phyloP scores from a whole-genome alignment of 1,140 invertebrate genomes.

The Neodiprion fabricii region DNA sequence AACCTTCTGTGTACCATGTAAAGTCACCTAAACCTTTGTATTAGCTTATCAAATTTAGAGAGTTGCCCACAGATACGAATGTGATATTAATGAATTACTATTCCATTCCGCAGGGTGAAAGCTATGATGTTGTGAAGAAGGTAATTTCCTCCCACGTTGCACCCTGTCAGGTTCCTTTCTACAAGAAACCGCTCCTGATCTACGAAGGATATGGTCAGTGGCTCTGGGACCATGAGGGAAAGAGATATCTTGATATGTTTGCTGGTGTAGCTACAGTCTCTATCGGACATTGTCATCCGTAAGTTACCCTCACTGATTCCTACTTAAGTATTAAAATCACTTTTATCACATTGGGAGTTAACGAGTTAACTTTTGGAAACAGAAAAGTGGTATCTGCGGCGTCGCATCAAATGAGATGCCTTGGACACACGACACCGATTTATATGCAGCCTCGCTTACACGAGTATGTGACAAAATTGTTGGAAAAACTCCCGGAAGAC shows the following conservation, averaged over 20 bases:
- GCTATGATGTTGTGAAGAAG: conserved; percentile 64
- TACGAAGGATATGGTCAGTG: conserved; percentile 91
- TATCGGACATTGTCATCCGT: conserved; percentile 98
- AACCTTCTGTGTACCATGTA: conserved; percentile 31
- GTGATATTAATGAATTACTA: not conserved
- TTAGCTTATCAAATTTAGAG: not conserved
- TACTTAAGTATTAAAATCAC: conserved; percentile 3
- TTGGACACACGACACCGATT: conserved; percentile 93
- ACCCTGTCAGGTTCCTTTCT: conserved; percentile 78
- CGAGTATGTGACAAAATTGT: conserved; percentile 87
- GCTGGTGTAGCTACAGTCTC: conserved; percentile 96
- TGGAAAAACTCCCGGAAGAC: conserved; percentile 81
- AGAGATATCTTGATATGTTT: conserved; percentile 92
- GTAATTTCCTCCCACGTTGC: conserved; percentile 71
- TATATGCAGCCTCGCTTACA: conserved; percentile 90
- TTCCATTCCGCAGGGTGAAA: conserved; percentile 60
- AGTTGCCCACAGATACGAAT: not conserved
- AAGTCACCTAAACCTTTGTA: not conserved
- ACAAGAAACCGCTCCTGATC: conserved; percentile 84
- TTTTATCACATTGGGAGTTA: not conserved
- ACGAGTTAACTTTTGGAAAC: conserved; percentile 17
- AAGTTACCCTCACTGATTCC: conserved; percentile 57
- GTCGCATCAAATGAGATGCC: conserved; percentile 76
- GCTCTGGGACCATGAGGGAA: conserved; percentile 87
- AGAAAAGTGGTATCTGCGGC: conserved; percentile 81